Evolutionary conservation across 2,797 vertebrate genomes (phyloP).

Genomic region (Eutrigla gurnardus): DNA sequence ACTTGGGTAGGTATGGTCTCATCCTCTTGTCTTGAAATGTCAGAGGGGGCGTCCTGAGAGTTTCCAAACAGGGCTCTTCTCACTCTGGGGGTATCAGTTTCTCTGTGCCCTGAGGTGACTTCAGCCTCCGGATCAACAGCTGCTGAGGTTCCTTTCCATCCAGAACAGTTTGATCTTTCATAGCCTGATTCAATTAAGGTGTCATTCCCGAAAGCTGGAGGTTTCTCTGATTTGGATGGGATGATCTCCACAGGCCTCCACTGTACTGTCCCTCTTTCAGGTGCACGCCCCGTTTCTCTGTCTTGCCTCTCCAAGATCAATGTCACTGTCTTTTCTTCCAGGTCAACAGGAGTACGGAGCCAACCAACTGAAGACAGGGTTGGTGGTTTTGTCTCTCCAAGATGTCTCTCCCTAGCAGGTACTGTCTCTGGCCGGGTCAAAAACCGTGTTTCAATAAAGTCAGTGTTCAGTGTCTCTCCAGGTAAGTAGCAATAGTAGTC

Average conservation of each 20-base stretch:
- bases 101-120: not conserved
- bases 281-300: not conserved
- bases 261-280: not conserved
- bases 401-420: not conserved
- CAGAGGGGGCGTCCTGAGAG: not conserved
- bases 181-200: too few relatives aligned
- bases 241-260: not conserved
- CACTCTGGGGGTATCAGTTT: not conserved
- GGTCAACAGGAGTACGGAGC: not conserved
- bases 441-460: not conserved
- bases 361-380: not conserved
- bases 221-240: not conserved
- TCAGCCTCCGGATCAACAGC: not conserved
- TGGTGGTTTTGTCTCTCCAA: not conserved
- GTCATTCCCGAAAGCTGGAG: not conserved
- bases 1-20: not conserved
- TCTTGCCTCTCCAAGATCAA: too few relatives aligned
- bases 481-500: not conserved
- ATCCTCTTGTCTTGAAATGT: not conserved
- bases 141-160: not conserved
- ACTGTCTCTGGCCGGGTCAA: not conserved
- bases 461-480: not conserved
- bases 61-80: not conserved
- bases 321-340: too few relatives aligned
- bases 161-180: not conserved